These are phyloP conservation scores for Oeneis ivallda DNA, from an alignment of 2,888 invertebrate species.

Conservation along the genomic window DNA sequence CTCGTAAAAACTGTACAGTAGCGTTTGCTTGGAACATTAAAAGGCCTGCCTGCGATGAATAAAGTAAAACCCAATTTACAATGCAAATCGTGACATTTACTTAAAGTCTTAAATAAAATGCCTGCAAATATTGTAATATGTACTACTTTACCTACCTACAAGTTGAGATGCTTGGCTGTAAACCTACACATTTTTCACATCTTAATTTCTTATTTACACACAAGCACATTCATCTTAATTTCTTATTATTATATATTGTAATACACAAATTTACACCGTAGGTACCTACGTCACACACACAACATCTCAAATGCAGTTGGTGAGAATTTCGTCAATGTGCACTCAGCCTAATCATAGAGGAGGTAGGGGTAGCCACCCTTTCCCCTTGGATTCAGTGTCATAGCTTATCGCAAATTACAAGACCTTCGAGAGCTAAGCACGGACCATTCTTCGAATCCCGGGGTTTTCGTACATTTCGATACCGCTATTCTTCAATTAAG, in stretches of 20 bases:
- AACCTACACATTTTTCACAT: too few relatives aligned
- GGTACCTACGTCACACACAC: too few relatives aligned
- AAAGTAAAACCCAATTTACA: conserved; percentile 9
- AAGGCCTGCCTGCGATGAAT: conserved; percentile 12
- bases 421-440: conserved; percentile 38
- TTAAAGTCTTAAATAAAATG: conserved; percentile 7
- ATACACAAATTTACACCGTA: too few relatives aligned
- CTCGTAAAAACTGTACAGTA: not conserved
- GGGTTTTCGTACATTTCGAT: conserved; percentile 34
- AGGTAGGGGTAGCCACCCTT: conserved; percentile 23
- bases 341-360: conserved; percentile 23
- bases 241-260: too few relatives aligned
- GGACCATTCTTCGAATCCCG: conserved; percentile 39
- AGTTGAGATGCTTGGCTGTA: too few relatives aligned
- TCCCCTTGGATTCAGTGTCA: conserved; percentile 34
- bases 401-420: conserved; percentile 42
- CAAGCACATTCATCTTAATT: too few relatives aligned
- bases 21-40: not conserved
- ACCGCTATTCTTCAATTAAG: not conserved
- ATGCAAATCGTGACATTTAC: conserved; percentile 15
- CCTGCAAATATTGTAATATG: not conserved
- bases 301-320: too few relatives aligned
- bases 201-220: too few relatives aligned
- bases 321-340: conserved; percentile 15
- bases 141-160: too few relatives aligned